Conservation (phyloP, 2,113 vertebrate species). For the Raja brachyura region DNA sequence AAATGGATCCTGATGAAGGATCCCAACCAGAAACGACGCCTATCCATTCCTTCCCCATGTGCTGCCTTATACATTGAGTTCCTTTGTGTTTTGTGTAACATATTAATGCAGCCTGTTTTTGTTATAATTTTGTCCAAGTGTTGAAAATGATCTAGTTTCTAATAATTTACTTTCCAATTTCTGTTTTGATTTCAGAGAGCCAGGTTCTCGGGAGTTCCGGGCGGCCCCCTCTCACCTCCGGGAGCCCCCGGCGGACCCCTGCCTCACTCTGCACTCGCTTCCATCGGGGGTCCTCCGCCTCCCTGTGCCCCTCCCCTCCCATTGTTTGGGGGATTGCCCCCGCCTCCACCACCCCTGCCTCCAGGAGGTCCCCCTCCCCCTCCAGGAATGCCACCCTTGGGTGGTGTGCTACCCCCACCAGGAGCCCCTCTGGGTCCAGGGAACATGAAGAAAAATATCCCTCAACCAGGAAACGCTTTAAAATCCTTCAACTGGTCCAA, state of each 20-base stretch:
- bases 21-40: no score
- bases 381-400: slow-evolving; percentile 65
- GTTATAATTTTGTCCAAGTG: not conserved
- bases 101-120: not conserved
- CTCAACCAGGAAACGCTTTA: slow-evolving; percentile 81
- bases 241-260: slow-evolving; percentile 74
- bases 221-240: slow-evolving; percentile 55
- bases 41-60: no score
- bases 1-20: no score
- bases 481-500: slow-evolving; percentile 99
- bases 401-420: slow-evolving; percentile 71
- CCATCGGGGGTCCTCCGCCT: slow-evolving; percentile 52
- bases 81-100: not conserved
- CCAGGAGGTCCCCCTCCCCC: slow-evolving; percentile 77
- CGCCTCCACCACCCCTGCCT: slow-evolving; percentile 67
- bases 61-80: no score
- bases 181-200: slow-evolving; percentile 64
- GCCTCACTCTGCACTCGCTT: slow-evolving; percentile 51
- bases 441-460: slow-evolving; percentile 86
- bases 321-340: slow-evolving; percentile 53
- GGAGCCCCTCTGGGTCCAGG: slow-evolving; percentile 71
- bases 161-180: not conserved
- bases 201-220: slow-evolving; percentile 63
- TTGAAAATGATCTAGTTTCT: not conserved
- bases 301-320: slow-evolving; percentile 53